Percentiles rank a stretch among this genome's conserved stretches.
Evolutionary conservation across 2,888 invertebrate species (phyloP).

Genomic region (Pseudococcus longispinus): DNA sequence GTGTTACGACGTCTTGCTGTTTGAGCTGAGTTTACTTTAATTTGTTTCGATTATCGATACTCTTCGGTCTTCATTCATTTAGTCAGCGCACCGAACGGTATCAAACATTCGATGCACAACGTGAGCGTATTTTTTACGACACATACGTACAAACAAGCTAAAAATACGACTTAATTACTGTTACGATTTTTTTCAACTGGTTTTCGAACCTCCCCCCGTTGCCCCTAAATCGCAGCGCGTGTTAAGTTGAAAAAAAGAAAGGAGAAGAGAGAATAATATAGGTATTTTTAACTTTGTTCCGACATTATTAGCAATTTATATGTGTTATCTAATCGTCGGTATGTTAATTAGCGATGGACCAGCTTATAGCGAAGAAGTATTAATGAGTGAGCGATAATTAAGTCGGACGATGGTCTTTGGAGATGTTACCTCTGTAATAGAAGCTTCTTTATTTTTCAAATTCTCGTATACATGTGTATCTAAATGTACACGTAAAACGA

Average conservation of each 20-base stretch:
- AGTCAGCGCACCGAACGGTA: not conserved
- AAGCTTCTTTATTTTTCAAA: not conserved
- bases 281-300: constrained; percentile 7
- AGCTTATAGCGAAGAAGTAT: not conserved
- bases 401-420: constrained; percentile 8
- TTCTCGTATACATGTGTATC: not conserved
- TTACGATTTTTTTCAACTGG: not conserved
- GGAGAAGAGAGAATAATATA: not conserved
- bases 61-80: no score
- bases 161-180: not conserved
- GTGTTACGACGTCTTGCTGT: not conserved
- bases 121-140: not conserved
- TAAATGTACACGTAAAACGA: not conserved
- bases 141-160: not conserved
- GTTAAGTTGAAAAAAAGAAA: not conserved
- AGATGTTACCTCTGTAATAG: not conserved
- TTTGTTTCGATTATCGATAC: no score
- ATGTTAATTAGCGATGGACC: constrained; percentile 19
- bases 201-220: not conserved
- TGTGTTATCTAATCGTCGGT: constrained; percentile 24
- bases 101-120: not conserved
- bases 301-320: not conserved
- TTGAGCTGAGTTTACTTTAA: not conserved
- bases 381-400: constrained; percentile 6
- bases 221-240: not conserved